These are phyloP conservation scores for Odontocerum albicorne DNA, from an alignment of 2,888 invertebrate genomes.

Conservation along the genomic window DNA sequence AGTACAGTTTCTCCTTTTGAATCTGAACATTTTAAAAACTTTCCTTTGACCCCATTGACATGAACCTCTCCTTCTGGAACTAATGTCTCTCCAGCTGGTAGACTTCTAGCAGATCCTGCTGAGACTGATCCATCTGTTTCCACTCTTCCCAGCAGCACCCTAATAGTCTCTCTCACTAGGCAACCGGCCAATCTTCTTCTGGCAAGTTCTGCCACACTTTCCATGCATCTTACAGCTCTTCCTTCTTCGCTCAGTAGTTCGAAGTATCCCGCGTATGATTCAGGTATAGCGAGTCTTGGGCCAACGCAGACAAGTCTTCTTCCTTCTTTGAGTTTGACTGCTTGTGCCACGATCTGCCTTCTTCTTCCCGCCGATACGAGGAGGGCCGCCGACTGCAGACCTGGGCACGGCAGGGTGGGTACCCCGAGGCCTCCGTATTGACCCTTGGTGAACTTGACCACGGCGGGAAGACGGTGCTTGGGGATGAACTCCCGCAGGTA, in stretches of 20 bases:
- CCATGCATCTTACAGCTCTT: conserved; percentile 85
- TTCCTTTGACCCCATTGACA: conserved; percentile 68
- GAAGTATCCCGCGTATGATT: conserved; percentile 89
- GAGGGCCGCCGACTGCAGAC: conserved; percentile 82
- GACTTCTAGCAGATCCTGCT: conserved; percentile 70
- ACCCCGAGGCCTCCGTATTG: conserved; percentile 91
- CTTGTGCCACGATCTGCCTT: conserved; percentile 84
- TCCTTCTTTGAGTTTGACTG: conserved; percentile 88
- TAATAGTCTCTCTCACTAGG: conserved; percentile 76
- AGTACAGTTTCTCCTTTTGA: conserved; percentile 81
- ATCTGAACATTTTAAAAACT: conserved; percentile 86
- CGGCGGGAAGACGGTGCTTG: conserved; percentile 76
- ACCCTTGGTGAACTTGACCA: conserved; percentile 91
- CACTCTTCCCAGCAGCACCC: conserved; percentile 66
- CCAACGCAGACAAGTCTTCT: conserved; percentile 78
- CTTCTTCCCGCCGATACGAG: conserved; percentile 83
- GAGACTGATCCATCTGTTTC: conserved; percentile 64
- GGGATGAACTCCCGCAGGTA: conserved; percentile 74
- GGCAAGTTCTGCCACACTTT: conserved; percentile 82
- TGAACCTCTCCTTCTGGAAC: conserved; percentile 74
- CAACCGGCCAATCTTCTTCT: conserved; percentile 74
- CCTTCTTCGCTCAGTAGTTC: conserved; percentile 94
- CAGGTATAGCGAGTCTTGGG: conserved; percentile 85
- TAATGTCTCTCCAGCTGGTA: conserved; percentile 83
- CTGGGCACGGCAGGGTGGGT: conserved; percentile 83